These are phyloP conservation scores for Misgurnus mizolepis DNA, from an alignment of 2,113 vertebrate genomes.

Conservation along the genomic window DNA sequence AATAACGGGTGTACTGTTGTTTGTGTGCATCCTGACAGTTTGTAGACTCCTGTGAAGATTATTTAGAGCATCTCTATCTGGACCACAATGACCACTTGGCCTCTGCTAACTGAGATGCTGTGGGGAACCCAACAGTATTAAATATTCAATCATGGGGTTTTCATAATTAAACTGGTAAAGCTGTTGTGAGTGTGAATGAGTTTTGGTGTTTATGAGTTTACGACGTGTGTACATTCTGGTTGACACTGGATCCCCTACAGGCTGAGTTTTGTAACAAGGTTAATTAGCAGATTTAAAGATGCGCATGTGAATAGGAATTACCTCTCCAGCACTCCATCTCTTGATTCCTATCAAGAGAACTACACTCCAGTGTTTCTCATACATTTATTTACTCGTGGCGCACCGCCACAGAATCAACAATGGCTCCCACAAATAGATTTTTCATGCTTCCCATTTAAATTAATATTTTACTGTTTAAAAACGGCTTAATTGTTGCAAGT, in stretches of 20 bases:
- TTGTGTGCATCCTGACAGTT: neutral
- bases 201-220: conserved; percentile 18
- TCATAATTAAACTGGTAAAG: conserved; percentile 48
- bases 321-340: neutral
- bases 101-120: conserved; percentile 28
- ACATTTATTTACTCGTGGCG: neutral
- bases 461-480: no score
- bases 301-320: conserved; percentile 48
- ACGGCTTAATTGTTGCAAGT: no score
- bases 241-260: conserved; percentile 46
- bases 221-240: conserved; percentile 31
- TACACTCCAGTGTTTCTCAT: neutral
- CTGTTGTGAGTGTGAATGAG: neutral
- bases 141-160: conserved; percentile 25
- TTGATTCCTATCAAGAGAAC: conserved; percentile 14
- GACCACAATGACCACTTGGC: conserved; percentile 37
- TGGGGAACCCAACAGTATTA: conserved; percentile 21
- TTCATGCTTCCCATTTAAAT: no score
- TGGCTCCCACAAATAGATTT: no score
- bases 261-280: conserved; percentile 48
- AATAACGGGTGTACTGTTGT: neutral
- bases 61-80: conserved; percentile 19
- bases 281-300: conserved; percentile 60
- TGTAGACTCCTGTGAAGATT: conserved; percentile 15
- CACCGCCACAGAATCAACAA: no score